Evolutionary conservation across 2,113 vertebrate species (phyloP), one percentile per base, ranked within the genome.

Genomic region (Neodontobutis hainanensis): DNA sequence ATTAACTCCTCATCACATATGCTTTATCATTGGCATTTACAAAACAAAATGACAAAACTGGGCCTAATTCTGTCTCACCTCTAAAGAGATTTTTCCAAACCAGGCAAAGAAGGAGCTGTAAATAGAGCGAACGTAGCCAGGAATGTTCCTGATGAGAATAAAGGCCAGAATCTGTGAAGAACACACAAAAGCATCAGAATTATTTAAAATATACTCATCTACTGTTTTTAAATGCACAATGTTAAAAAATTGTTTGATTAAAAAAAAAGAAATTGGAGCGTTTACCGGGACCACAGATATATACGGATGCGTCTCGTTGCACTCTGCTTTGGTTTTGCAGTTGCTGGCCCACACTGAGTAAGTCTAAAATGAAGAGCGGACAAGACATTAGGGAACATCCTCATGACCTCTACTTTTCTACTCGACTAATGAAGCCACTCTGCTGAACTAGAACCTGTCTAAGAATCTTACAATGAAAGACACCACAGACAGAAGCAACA

Each of bases 41-140:
- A 1, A 6, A 43, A 11, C 3, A 8, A n/a, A n/a, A n/a, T 1
- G 1, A 43, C 42, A 43, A 11, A 2, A 43, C 34, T 14, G 51
- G 34, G 32, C 1, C 11, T 4, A 27, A 5, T 1, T 12, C 5
- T 1, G 3, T 83, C 94, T 91, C 83, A 97, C 97, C 94, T 99
- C 97, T 64, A 99, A 84, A 47, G 97, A 98, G 76, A 99, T 98
- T 92, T 93, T 98, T 78, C 97, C 97, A 67, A 99, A 99, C 97
- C 97, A 99, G 15, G 97, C 95, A 56, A 99, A 99, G 89, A 99
- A 99, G 0, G 97, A 97, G 87, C 97, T 99, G 7, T 99, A 99
- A 40, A 99, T 72, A 35, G 97, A 99, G 68, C 97, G 95, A 14
- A 90, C 91, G 6, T 96, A 98, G 45, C 96, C 96, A 11, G 97